These are phyloP conservation scores for Leucophora obtusa DNA, from an alignment of 2,888 invertebrate genomes.

Conservation along the genomic window DNA sequence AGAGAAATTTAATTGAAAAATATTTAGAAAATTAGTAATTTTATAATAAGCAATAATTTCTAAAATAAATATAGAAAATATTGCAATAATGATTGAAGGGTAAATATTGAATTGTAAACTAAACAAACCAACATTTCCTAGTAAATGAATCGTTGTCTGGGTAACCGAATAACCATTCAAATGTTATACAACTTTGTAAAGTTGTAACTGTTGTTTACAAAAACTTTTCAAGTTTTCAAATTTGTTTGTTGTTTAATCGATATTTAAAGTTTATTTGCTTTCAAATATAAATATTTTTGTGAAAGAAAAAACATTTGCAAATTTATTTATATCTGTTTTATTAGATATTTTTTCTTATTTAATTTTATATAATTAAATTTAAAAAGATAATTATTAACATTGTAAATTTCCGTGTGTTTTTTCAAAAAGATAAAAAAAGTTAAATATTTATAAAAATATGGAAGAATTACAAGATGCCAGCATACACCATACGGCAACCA, in stretches of 20 bases:
- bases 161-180: background rate
- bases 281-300: background rate
- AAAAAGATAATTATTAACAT: too few relatives aligned
- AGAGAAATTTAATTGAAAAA: background rate
- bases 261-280: background rate
- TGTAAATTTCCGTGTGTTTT: conserved; percentile 15
- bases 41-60: background rate
- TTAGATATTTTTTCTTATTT: background rate
- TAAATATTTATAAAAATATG: conserved; percentile 67
- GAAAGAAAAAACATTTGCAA: background rate
- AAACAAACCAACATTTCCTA: too few relatives aligned
- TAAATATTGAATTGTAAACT: background rate
- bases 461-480: conserved; percentile 78
- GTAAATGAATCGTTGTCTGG: background rate
- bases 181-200: background rate
- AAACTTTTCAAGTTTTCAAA: background rate
- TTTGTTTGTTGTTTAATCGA: background rate
- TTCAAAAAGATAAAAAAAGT: background rate
- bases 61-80: background rate
- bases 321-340: background rate
- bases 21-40: background rate
- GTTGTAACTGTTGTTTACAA: background rate
- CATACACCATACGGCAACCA: conserved; percentile 87
- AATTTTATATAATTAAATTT: background rate
- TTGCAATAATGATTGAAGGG: too few relatives aligned